These are phyloP conservation scores for Anodontia alba DNA, from an alignment of 2,888 invertebrate species.

Conservation along the genomic window DNA sequence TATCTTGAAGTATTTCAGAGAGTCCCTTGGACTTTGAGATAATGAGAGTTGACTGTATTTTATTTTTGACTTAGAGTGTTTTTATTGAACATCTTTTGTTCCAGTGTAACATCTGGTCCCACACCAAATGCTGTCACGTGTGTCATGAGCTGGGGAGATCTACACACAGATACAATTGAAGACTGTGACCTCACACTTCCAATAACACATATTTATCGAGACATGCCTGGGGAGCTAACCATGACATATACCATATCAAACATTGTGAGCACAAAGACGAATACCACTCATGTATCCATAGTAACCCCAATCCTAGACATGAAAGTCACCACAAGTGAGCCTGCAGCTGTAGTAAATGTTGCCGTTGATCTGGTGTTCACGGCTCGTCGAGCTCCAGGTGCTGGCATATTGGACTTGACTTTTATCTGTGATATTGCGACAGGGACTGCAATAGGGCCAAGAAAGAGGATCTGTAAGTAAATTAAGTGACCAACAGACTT, in stretches of 20 bases:
- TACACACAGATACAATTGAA: constrained; percentile 16
- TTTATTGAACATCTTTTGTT: no score
- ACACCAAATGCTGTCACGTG: constrained; percentile 69
- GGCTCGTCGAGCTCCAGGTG: constrained; percentile 64
- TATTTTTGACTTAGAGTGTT: no score
- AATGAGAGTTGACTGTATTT: no score
- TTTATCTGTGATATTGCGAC: constrained; percentile 59
- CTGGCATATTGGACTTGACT: constrained; percentile 51
- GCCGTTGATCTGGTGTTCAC: constrained; percentile 59
- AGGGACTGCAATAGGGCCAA: constrained; percentile 11
- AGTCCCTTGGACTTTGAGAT: no score
- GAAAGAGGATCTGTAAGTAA: constrained; percentile 19
- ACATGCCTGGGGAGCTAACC: constrained; percentile 49
- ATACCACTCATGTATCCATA: constrained; percentile 50
- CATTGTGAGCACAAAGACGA: constrained; percentile 52
- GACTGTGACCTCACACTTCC: constrained; percentile 42
- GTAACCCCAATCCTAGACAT: constrained; percentile 64
- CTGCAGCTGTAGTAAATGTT: constrained; percentile 49
- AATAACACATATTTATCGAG: constrained; percentile 44
- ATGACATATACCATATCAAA: constrained; percentile 64
- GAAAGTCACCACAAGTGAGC: constrained; percentile 51
- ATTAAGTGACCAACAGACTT: neutral
- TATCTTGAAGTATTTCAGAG: no score
- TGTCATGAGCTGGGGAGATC: constrained; percentile 70
- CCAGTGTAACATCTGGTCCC: constrained; percentile 38